Conservation (phyloP, 2,797 vertebrate genomes). For the Malurus leucopterus region DNA sequence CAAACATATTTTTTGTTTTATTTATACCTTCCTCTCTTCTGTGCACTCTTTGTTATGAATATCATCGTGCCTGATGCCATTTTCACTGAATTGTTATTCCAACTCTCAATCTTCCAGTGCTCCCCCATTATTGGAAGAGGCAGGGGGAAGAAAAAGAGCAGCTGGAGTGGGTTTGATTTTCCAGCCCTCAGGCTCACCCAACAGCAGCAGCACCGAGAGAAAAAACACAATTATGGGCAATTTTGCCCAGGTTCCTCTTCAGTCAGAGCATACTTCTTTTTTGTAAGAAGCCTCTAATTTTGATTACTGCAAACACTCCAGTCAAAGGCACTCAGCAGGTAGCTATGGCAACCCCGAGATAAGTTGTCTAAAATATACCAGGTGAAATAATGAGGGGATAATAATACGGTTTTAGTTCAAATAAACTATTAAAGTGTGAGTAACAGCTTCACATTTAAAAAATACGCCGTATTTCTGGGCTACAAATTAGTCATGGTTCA, state of each 20-base stretch:
- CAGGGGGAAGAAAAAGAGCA: not conserved
- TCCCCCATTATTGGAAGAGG: not conserved
- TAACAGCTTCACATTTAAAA: slow-evolving; percentile 44
- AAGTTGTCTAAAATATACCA: slow-evolving; percentile 48
- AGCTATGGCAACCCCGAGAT: slow-evolving; percentile 52
- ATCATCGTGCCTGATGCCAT: not conserved
- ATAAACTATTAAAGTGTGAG: slow-evolving; percentile 53
- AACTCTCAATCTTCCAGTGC: not conserved
- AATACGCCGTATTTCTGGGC: not conserved
- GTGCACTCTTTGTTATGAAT: not conserved
- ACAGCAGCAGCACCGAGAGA: not conserved
- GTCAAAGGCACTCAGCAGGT: slow-evolving; percentile 46
- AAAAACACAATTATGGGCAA: not conserved
- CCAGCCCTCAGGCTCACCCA: not conserved
- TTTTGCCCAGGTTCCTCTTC: slow-evolving; percentile 8
- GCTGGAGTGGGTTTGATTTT: not conserved
- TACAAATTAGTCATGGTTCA: slow-evolving; percentile 30
- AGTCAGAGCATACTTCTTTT: not conserved
- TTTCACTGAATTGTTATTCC: not conserved
- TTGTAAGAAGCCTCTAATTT: slow-evolving; percentile 35
- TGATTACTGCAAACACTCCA: slow-evolving; percentile 51
- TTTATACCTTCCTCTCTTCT: not conserved
- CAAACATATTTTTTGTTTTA: not conserved
- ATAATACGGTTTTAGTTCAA: slow-evolving; percentile 45
- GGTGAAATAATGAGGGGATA: slow-evolving; percentile 54